phyloP scores from a whole-genome alignment of 2,888 invertebrate species.

The Epistrophe grossulariae region DNA sequence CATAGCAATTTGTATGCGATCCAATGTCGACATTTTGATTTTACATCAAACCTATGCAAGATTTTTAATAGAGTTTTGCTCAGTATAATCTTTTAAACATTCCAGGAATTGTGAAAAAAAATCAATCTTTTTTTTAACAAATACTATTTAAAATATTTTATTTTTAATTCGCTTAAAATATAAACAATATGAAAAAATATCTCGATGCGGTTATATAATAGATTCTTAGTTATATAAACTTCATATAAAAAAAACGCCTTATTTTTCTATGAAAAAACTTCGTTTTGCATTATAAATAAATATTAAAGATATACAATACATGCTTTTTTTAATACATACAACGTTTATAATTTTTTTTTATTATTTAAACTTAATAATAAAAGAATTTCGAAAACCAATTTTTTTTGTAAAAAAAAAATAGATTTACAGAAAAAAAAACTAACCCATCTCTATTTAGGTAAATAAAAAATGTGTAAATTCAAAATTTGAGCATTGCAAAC shows the following conservation, averaged over 20 bases:
- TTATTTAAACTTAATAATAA: slow-evolving; percentile 21
- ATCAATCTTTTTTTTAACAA: neutral
- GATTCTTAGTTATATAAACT: slow-evolving; percentile 34
- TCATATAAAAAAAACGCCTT: slow-evolving; percentile 26
- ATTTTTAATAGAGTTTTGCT: too few species aligned
- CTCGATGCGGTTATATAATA: slow-evolving; percentile 60
- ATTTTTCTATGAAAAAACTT: slow-evolving; percentile 54
- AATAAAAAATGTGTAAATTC: slow-evolving; percentile 42
- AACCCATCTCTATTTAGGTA: slow-evolving; percentile 49
- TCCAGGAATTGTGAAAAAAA: too few species aligned
- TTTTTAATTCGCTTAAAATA: slow-evolving; percentile 53
- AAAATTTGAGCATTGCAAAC: slow-evolving; percentile 31
- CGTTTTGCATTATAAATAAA: slow-evolving; percentile 68
- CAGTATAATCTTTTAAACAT: too few species aligned
- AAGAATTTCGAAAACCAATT: slow-evolving; percentile 27
- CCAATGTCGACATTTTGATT: too few species aligned
- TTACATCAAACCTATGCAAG: too few species aligned
- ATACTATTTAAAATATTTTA: slow-evolving; percentile 55
- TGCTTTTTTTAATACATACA: slow-evolving; percentile 60
- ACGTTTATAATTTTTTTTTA: slow-evolving; percentile 22
- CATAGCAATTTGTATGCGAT: too few species aligned
- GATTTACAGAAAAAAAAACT: slow-evolving; percentile 33
- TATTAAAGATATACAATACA: slow-evolving; percentile 67
- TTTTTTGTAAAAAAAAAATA: slow-evolving; percentile 12
- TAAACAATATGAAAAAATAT: slow-evolving; percentile 62